Evolutionary conservation across 2,888 invertebrate genomes (phyloP).

Genomic region (Rugalucina vietnamica): DNA sequence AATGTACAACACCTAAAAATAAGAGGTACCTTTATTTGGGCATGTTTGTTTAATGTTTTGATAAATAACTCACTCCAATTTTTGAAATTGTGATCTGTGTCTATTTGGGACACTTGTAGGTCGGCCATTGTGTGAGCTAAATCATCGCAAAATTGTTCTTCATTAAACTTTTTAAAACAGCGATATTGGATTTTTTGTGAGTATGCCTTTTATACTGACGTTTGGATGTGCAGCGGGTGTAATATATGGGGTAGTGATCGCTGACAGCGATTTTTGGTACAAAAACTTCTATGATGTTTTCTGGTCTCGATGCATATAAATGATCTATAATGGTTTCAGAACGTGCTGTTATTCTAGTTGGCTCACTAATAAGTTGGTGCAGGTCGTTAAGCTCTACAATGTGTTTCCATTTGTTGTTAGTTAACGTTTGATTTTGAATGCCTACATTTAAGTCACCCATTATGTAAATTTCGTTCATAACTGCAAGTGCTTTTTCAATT

Average conservation of each 20-base stretch:
- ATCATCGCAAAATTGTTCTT: not conserved
- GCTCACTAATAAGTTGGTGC: not conserved
- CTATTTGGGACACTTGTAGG: no score
- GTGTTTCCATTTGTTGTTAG: not conserved
- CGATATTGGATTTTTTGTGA: no score
- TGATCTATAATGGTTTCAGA: not conserved
- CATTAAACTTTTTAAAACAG: no score
- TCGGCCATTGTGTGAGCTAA: not conserved
- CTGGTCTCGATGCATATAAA: not conserved
- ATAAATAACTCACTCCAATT: no score
- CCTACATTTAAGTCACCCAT: not conserved
- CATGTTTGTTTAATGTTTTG: no score
- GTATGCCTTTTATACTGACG: no score
- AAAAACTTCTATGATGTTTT: not conserved
- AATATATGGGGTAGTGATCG: no score
- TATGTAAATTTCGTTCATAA: not conserved
- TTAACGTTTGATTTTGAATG: not conserved
- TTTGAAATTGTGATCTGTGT: no score
- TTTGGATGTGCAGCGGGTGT: not conserved
- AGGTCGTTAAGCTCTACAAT: not conserved
- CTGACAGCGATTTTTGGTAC: not conserved
- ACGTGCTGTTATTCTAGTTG: not conserved
- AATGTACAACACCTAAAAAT: no score
- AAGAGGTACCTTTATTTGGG: no score
- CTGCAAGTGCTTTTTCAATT: not conserved